Evolutionary conservation across 2,113 vertebrate genomes (phyloP), one percentile per base, ranked within the genome.

Genomic region (Pachycephala philippinensis): DNA sequence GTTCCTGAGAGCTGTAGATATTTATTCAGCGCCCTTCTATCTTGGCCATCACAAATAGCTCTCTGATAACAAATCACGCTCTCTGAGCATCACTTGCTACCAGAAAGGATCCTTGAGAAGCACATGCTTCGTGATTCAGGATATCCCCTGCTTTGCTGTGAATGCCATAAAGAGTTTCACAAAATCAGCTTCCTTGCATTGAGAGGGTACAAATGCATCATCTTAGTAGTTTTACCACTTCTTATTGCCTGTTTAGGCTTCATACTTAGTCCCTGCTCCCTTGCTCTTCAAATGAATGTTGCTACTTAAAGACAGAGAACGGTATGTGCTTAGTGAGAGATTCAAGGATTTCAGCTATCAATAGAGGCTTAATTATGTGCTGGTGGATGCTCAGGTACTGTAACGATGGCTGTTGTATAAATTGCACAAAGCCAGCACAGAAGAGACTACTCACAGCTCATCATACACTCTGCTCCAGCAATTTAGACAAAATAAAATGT

Each of bases 321-420:
- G 28, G 15, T 79, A 49, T 23, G 76, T 87, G 49, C 93, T 95
- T 88, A 92, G 75, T 86, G 88, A 90, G 93, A 90, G 86, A 93
- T 84, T 96, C 95, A 93, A 96, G 95, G 90, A 94, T 94, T 95
- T 93, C 95, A 84, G 90, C 86, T 92, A 85, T 93, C 95, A 96
- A 86, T 82, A 89, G 72, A 89, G 30, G 53, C 84, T 96, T 97
- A 96, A 96, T 95, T 95, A 90, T 78, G 80, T 90, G 54, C 81
- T 87, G 78, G 75, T 93, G 75, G 69, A 74, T 93, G 87, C 85
- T 94, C 90, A 96, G 93, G 80, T 87, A 77, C 90, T 69, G 3
- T 50, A 87, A 84, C 2, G 28, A 87, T 64, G 63, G 83, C 68
- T 94, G 85, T 70, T 84, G 64, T 60, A 89, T 27, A 84, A 93